Base-by-base conservation (phyloP, 2,888 invertebrate genomes). In the Cheilosia vulpina region DNA sequence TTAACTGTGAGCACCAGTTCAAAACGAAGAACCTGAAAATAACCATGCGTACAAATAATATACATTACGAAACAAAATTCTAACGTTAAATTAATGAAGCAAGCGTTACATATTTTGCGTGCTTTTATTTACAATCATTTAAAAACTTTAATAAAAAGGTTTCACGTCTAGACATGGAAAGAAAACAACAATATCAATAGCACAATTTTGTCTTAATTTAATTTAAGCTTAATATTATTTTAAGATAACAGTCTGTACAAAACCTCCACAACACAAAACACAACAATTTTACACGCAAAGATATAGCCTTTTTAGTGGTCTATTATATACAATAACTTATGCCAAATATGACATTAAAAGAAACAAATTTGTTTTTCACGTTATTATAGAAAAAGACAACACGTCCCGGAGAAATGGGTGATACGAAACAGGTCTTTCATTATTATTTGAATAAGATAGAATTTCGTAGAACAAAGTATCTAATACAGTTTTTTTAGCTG, bases 361-460 rank as follows among this genome's bases (percentile, higher is more conserved):
- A 71, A 55, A 62, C 47, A 83, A 62, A 50, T 66, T 57, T 81
- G 41, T 76, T 85, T 85, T 85, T 77, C 60, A 45, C 45, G 71
- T 85, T 80, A 85, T 85, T 94, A 93, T 94, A 94, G 94, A 93
- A 92, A 93, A 94, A 94, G 52, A 63, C 85, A 81, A 52, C 94
- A 93, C 96, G 96, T 93, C 96, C 96, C 92, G 96, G 96, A 93
- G 96, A 95, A 94, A 94, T 96, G 93, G 95, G 95, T 91, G 91
- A 92, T 88, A 93, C 94, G 41, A 94, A 94, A 93, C 96, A 96
- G 93, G 96, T 96, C 94, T 75, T 53, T 77, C 21, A 77, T 65
- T 69, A 52, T 69, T 72, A 38, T 68, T 76, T 57, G 15, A 52
- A 45, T 52, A 9, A 66, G 62, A 85, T 79, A 80, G 76, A 71